Evolutionary conservation across 2,888 invertebrate species (phyloP).

Genomic region (Drosophila acutilabella): DNA sequence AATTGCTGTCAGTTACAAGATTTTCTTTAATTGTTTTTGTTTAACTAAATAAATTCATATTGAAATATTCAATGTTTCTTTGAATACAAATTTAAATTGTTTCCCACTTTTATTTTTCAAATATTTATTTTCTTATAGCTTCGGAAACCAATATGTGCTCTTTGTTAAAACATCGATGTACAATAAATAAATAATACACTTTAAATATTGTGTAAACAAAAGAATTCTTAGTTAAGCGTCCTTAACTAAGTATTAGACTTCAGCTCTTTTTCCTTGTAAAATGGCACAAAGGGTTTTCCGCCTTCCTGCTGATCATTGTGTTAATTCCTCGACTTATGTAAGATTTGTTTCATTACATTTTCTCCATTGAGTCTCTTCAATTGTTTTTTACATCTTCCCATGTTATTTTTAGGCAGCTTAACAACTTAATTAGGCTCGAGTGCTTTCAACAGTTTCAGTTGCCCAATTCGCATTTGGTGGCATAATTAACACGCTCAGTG

Average conservation of each 20-base stretch:
- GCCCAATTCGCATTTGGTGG: conserved; percentile 21
- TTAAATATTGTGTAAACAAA: too few species aligned
- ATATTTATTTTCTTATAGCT: too few species aligned
- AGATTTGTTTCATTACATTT: conserved; percentile 2
- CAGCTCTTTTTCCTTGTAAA: not conserved
- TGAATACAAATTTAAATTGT: too few species aligned
- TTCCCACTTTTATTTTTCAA: too few species aligned
- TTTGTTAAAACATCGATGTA: too few species aligned
- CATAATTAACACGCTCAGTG: conserved; percentile 60
- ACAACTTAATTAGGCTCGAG: conserved; percentile 18
- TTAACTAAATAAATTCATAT: not conserved
- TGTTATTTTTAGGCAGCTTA: conserved; percentile 2
- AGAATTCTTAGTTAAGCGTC: not conserved
- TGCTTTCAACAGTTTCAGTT: conserved; percentile 15
- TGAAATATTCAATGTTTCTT: too few species aligned
- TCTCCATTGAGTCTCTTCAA: not conserved
- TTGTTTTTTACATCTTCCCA: conserved; percentile 9
- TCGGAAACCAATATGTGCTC: too few species aligned
- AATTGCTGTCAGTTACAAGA: not conserved
- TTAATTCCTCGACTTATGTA: not conserved
- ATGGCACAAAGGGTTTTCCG: not conserved
- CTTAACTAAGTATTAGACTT: too few species aligned
- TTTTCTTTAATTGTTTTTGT: not conserved
- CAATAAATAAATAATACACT: too few species aligned
- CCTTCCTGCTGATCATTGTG: not conserved